Evolutionary conservation across 2,797 vertebrate genomes (phyloP).

Genomic region (Atherinosoma microstoma): DNA sequence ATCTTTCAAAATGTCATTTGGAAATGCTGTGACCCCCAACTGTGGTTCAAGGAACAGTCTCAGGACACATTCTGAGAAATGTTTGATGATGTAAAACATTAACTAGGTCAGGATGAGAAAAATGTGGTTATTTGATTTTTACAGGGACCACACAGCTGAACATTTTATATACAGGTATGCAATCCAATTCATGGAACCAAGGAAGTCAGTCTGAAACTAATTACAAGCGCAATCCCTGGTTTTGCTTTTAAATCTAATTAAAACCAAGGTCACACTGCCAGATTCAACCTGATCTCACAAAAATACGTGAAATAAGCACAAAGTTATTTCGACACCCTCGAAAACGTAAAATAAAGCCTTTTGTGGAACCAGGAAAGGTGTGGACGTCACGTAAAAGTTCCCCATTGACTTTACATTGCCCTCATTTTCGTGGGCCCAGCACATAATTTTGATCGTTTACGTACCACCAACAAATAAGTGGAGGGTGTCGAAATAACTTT

Average conservation of each 20-base stretch:
- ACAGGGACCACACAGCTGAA: not conserved
- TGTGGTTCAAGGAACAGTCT: conserved; percentile 11
- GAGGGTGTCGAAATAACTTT: no score
- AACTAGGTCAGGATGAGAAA: conserved; percentile 4
- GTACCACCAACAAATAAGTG: no score
- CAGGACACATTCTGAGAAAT: conserved; percentile 16
- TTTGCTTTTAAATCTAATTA: not conserved
- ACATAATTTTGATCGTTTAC: no score
- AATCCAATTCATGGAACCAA: not conserved
- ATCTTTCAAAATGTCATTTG: conserved; percentile 13
- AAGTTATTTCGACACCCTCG: no score
- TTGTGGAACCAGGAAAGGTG: no score
- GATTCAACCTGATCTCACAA: not conserved
- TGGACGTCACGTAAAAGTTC: no score
- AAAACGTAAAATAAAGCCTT: no score
- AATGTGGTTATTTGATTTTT: not conserved
- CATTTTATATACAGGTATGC: not conserved
- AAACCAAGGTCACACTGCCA: not conserved
- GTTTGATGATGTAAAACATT: conserved; percentile 27
- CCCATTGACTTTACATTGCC: no score
- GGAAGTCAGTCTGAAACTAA: not conserved
- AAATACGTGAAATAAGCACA: no score
- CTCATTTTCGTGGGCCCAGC: no score
- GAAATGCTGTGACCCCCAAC: conserved; percentile 1
- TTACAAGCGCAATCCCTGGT: not conserved